Base-by-base conservation (phyloP, 2,888 invertebrate species). In the Caenorhabditis imperialis region DNA sequence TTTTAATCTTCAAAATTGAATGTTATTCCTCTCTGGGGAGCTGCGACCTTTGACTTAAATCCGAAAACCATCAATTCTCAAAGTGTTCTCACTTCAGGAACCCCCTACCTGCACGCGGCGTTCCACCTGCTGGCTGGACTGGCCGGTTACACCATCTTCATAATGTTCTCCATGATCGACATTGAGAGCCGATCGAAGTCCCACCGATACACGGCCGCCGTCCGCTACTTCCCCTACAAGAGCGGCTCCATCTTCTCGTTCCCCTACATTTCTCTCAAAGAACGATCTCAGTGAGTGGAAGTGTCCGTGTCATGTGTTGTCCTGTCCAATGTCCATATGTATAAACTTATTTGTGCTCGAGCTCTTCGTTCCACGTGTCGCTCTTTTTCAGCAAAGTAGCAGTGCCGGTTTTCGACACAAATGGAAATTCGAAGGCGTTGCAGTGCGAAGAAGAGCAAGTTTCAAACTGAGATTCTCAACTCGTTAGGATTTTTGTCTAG, bases 81-180 rank as follows among this genome's bases (percentile, higher is more conserved):
- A n/a, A n/a, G n/a, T n/a, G n/a, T n/a, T n/a, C n/a, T n/a, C n/a
- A n/a, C n/a, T 38, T 7, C 51, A 75, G 85, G 85, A 37, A 84
- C 82, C 7, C 86, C 86, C 7, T 86, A 86, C 54, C 77, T 86
- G 37, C 86, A 86, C 62, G 86, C 86, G 7, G 47, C 83, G 50
- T 86, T 86, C 75, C 86, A 86, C 73, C 60, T 86, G 25, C 75
- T 86, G n/a, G 81, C 81, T 23, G 83, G 83, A 5, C 69, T 85
- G 22, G 84, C 85, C 44, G 84, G 79, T 5, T 86, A 86, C 75
- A 83, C 85, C 22, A 79, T 85, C 44, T 86, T 86, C 76, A 79
- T 86, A 25, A 86, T 86, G 86, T 86, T 86, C 77, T 83, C 84
- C 8, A 76, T 85, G 71, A 78, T 86, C 25, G 86, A 86, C 69